Base-by-base conservation (phyloP, 2,113 vertebrate genomes). In the Noctilio leporinus region DNA sequence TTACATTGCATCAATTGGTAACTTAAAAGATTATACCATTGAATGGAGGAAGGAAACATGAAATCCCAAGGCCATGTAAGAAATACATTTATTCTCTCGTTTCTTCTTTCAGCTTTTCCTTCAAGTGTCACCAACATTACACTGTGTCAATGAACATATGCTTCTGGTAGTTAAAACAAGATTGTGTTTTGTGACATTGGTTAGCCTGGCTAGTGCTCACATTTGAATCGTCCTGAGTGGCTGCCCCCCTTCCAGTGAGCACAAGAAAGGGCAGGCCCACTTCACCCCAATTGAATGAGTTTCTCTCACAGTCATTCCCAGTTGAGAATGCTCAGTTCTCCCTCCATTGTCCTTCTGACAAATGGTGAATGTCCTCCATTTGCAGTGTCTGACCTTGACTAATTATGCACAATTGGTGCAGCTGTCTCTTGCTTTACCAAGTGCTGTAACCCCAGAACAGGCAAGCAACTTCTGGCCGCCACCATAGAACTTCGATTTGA, bases 341-440 rank as follows among this genome's bases (percentile, higher is more conserved):
- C 82, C 95, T 96, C 86, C 94, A 98, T 98, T 99, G 98, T 98
- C 95, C 97, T 88, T 95, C 95, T 98, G 98, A 98, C 98, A 98
- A 98, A 98, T 98, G 98, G 97, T 97, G 97, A 98, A 97, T 98
- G 98, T 98, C 98, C 96, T 98, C 96, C 94, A 96, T 98, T 98
- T 98, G 97, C 97, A 94, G 96, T 67, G 97, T 95, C 95, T 98
- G 98, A 99, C 98, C 98, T 98, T 98, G 98, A 98, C 98, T 98
- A 98, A 98, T 99, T 98, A 98, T 89, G 96, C 75, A 98, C 98
- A 98, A 98, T 98, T 88, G 96, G 94, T 93, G 97, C 98, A 98
- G 98, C 98, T 98, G 98, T 97, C 98, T 95, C 97, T 53, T 38
- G 69, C 84, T 96, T 98, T 95, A 95, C 97, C 98, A 95, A 97